A percentile compares a stretch with the other conserved stretches of the same genome.
phyloP scores from a whole-genome alignment of 2,888 invertebrate species.

The Spodoptera littoralis region DNA sequence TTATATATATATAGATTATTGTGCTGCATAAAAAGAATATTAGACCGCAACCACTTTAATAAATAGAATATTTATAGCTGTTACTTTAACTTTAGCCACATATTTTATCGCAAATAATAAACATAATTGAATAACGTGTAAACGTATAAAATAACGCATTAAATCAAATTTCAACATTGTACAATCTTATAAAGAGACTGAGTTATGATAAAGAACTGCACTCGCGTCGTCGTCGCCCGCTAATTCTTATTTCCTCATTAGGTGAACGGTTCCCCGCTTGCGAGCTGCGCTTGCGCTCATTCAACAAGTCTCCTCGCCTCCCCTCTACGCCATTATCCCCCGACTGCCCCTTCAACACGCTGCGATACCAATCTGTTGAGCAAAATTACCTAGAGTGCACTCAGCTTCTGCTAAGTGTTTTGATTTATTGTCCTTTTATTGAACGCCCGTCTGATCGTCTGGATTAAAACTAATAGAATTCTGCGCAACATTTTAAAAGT shows the following conservation, averaged over 20 bases:
- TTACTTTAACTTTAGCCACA: too few relatives aligned
- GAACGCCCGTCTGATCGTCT: constrained; percentile 71
- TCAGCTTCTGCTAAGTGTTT: constrained; percentile 79
- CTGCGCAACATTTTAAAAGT: constrained; percentile 9
- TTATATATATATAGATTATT: too few relatives aligned
- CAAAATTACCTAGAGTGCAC: constrained; percentile 81
- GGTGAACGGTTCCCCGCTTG: constrained; percentile 72
- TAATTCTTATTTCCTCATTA: constrained; percentile 89
- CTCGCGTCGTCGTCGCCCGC: constrained; percentile 80
- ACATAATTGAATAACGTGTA: background rate
- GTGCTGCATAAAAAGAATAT: too few relatives aligned
- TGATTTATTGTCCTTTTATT: constrained; percentile 87
- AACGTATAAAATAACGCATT: background rate
- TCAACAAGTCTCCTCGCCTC: constrained; percentile 67
- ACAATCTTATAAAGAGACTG: constrained; percentile 56
- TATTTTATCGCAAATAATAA: too few relatives aligned
- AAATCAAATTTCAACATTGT: constrained; percentile 26
- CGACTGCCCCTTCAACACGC: constrained; percentile 64
- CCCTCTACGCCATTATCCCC: constrained; percentile 57
- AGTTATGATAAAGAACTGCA: constrained; percentile 80
- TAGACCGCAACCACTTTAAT: too few relatives aligned
- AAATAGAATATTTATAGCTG: too few relatives aligned
- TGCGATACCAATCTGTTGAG: constrained; percentile 66
- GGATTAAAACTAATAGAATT: constrained; percentile 57
- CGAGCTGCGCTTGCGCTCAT: constrained; percentile 72